Evolutionary conservation across 2,113 vertebrate species (phyloP), one percentile per base, ranked within the genome.

Genomic region (Perca schrenkii): DNA sequence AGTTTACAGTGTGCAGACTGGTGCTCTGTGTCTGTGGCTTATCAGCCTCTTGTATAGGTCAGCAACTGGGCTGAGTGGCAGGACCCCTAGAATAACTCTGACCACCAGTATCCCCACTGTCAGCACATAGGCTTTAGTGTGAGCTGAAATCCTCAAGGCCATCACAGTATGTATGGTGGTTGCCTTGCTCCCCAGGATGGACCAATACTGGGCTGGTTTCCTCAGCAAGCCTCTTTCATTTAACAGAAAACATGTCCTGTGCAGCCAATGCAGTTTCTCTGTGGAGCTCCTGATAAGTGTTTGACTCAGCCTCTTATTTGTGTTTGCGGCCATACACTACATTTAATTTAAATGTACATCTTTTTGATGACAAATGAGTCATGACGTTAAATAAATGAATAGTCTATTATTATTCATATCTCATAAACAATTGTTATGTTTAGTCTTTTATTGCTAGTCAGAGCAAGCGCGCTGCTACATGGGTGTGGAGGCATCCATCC

Each of bases 61-160:
- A 92, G 63, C 67, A 75, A 5, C 15, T 28, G 65, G 53, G 68
- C 40, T 58, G 70, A 87, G 84, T 82, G 86, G 84, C 88, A 84
- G 65, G 88, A 93, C 83, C 90, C 85, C 87, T 84, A 65, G 88
- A 92, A 88, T 89, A 89, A 88, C 89, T 91, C 77, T 40, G 80
- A 77, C 77, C 58, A 74, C 71, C 88, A 79, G 91, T 86, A 94
- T 93, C 93, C 92, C 78, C 56, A 83, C 91, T 93, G 91, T 94
- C 92, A 94, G 87, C 93, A 87, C 91, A 63, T 75, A 40, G 78
- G 78, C 28, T 76, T 81, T 75, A 75, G 88, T 87, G 88, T 54
- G 80, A 90, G 92, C 83, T 86, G 88, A 91, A 90, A 92, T 91
- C 92, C 93, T 91, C 92, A 88, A 84, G 84, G 67, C 90, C 86